These are phyloP conservation scores for Pipra filicauda DNA, from an alignment of 2,113 vertebrate species.

Conservation along the genomic window DNA sequence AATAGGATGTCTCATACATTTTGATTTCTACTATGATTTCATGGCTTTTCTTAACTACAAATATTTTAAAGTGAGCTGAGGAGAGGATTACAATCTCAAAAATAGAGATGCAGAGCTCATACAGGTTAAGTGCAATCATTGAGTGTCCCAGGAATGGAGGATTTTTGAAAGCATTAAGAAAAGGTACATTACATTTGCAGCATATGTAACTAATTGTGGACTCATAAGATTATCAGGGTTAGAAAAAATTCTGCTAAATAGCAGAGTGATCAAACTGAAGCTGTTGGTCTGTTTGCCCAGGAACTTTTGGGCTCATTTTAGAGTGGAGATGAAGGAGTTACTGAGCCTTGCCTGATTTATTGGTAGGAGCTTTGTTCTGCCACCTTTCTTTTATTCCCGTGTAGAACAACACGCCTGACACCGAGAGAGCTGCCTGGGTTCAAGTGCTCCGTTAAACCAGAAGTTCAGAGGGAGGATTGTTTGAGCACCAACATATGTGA, in stretches of 20 bases:
- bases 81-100: not conserved
- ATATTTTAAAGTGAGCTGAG: not conserved
- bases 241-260: not conserved
- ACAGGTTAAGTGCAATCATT: not conserved
- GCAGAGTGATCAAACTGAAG: not conserved
- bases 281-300: not conserved
- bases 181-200: not conserved
- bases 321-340: not conserved
- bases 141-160: not conserved
- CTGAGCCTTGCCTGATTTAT: not conserved
- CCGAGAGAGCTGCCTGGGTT: not conserved
- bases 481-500: not conserved
- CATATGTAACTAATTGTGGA: not conserved
- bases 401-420: not conserved
- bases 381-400: not conserved
- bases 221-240: not conserved
- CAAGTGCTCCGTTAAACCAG: not conserved
- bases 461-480: not conserved
- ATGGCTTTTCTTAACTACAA: not conserved
- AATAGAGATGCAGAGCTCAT: not conserved
- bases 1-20: not conserved
- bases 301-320: not conserved
- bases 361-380: not conserved
- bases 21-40: fast-evolving
- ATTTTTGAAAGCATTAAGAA: not conserved